These are phyloP conservation scores for Molossus molossus DNA, from an alignment of 2,797 vertebrate species.

Conservation along the genomic window DNA sequence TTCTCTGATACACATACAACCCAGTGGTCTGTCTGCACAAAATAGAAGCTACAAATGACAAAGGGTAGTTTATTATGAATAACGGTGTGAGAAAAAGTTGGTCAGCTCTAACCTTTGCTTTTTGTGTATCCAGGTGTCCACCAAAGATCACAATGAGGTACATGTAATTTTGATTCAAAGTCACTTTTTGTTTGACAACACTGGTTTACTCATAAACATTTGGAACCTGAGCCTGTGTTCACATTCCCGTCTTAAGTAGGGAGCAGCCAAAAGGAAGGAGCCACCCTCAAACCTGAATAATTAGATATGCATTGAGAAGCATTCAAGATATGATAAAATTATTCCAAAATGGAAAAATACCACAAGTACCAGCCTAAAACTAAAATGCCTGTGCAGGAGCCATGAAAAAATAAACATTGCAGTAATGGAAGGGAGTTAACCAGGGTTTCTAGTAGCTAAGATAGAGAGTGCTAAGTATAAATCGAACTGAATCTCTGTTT, in stretches of 20 bases:
- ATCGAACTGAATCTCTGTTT: conserved; percentile 69
- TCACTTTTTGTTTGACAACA: conserved; percentile 29
- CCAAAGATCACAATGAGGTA: neutral
- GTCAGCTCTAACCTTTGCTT: neutral
- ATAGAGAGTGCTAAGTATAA: conserved; percentile 61
- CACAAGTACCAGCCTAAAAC: conserved; percentile 61
- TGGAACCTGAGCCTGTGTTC: neutral
- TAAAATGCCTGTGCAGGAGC: conserved; percentile 62
- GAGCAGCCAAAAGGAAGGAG: neutral
- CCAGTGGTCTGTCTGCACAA: neutral
- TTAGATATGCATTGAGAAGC: conserved; percentile 39
- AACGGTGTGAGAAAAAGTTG: conserved; percentile 22
- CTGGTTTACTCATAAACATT: neutral
- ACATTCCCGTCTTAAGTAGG: neutral
- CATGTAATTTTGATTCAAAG: neutral
- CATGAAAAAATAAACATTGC: conserved; percentile 69
- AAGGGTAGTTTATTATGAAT: neutral
- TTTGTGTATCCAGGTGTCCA: neutral
- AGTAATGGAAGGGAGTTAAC: conserved; percentile 73
- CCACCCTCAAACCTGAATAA: neutral
- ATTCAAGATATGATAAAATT: conserved; percentile 53
- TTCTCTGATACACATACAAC: neutral
- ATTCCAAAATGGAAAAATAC: conserved; percentile 75
- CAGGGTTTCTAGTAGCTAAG: conserved; percentile 59
- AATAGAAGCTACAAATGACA: neutral